A percentile compares a stretch with the other conserved stretches of the same genome.
These are phyloP conservation scores for Myxocyprinus asiaticus DNA, from an alignment of 2,113 vertebrate genomes.

Conservation along the genomic window DNA sequence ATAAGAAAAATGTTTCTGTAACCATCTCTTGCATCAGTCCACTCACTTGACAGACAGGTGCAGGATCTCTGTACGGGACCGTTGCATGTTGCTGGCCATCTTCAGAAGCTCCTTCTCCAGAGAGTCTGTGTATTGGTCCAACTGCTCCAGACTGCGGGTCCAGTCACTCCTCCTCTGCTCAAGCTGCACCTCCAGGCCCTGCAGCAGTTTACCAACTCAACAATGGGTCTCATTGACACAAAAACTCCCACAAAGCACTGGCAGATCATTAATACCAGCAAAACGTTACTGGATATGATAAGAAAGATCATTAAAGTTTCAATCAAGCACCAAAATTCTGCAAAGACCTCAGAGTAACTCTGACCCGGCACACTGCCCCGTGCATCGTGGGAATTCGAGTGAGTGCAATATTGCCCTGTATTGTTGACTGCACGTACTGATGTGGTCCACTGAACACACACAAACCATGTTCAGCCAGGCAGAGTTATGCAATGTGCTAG, in stretches of 20 bases:
- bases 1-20: not conserved
- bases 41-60: conserved; percentile 78
- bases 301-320: not conserved
- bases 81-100: conserved; percentile 81
- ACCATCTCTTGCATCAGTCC: not conserved
- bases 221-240: not conserved
- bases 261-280: not conserved
- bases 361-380: conserved; percentile 1
- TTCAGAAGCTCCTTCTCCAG: conserved; percentile 81
- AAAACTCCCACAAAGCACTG: not conserved
- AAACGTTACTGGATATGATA: not conserved
- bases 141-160: conserved; percentile 74
- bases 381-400: conserved; percentile 27
- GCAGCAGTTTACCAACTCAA: conserved; percentile 15
- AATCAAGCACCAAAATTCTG: not conserved
- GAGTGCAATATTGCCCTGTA: conserved; percentile 21
- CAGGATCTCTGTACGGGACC: conserved; percentile 81
- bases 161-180: conserved; percentile 74
- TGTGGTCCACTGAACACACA: conserved; percentile 29
- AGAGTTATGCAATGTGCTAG: conserved; percentile 64
- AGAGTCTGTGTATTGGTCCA: conserved; percentile 80
- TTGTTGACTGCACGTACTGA: conserved; percentile 31
- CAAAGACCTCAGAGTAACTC: not conserved
- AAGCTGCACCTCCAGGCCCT: conserved; percentile 70
- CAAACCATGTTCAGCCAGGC: conserved; percentile 1